Evolutionary conservation across 2,797 vertebrate species (phyloP).

Genomic region (Eupleurogrammus muticus): DNA sequence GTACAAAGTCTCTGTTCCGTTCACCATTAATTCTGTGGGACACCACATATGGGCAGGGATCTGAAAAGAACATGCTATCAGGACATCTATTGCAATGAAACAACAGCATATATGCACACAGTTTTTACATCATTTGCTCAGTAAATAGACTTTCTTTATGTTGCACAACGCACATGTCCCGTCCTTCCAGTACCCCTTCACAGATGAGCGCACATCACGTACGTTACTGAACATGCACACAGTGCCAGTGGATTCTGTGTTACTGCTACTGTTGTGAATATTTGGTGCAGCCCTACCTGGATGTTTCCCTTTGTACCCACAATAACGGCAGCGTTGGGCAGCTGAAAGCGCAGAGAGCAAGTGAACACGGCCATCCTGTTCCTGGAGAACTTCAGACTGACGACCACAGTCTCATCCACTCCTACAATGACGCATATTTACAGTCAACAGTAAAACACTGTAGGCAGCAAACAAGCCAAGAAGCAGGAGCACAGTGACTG

Average conservation of each 20-base stretch:
- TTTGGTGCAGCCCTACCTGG: slow-evolving; percentile 65
- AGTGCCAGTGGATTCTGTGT: background rate
- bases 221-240: background rate
- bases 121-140: background rate
- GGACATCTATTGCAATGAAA: background rate
- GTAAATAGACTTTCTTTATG: background rate
- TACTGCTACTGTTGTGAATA: too few relatives aligned
- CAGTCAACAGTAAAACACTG: background rate
- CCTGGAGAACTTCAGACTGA: slow-evolving; percentile 86
- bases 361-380: slow-evolving; percentile 85
- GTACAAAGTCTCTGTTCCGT: slow-evolving; percentile 79
- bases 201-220: background rate
- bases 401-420: slow-evolving; percentile 85
- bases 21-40: slow-evolving; percentile 82
- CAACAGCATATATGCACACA: background rate
- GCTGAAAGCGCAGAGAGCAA: slow-evolving; percentile 67
- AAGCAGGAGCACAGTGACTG: background rate
- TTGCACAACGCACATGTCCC: background rate
- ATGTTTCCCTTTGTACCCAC: slow-evolving; percentile 85
- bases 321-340: slow-evolving; percentile 82
- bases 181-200: background rate
- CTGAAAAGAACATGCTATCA: slow-evolving; percentile 52
- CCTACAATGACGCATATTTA: slow-evolving; percentile 68
- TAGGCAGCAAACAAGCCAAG: too few relatives aligned
- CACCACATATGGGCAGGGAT: slow-evolving; percentile 86